Evolutionary conservation across 2,888 invertebrate species (phyloP), one percentile per base, ranked within the genome.

Genomic region (Pachymerium ferrugineum): DNA sequence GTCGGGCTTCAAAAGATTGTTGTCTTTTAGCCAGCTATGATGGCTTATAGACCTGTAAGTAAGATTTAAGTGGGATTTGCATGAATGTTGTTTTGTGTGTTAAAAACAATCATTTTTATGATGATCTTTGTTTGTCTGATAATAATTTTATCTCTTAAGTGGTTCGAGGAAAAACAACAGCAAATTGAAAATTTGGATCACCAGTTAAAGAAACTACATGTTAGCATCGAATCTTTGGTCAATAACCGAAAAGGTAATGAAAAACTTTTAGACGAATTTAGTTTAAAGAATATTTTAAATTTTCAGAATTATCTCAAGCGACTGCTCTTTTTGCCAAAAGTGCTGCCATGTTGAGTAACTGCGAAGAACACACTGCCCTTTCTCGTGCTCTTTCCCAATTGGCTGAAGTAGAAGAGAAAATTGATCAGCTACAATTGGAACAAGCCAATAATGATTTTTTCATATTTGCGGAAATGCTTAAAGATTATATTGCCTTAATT

Each of bases 101-200:
- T 35, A 35, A 12, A 12, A 12, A 12, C 10, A 35, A 35, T n/a
- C n/a, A n/a, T n/a, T n/a, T n/a, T n/a, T n/a, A n/a, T n/a, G n/a
- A n/a, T n/a, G n/a, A 22, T 38, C 22, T 35, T 6, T 22, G 10
- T 35, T 35, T 35, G 19, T 25, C 28, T 71, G 14, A 35, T 71
- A n/a, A n/a, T 71, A 1, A 5, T 28, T 38, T 42, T 70, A 28
- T 33, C 22, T 22, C 84, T 84, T 25, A 80, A 97, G 94, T 99
- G 99, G 99, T 99, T 99, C 85, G 97, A 98, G 82, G 97, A 99
- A 82, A 95, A 95, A 80, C 89, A 92, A 29, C 87, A 89, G 5
- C 94, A 96, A 82, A 89, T 98, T 54, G 97, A 98, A 80, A 90
- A 90, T 38, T 85, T 98, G 28, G 97, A 99, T 82, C 86, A 87